Evolutionary conservation across 1,140 invertebrate species (phyloP), one percentile per base, ranked within the genome.

Genomic region (Bilobella aurantiaca): DNA sequence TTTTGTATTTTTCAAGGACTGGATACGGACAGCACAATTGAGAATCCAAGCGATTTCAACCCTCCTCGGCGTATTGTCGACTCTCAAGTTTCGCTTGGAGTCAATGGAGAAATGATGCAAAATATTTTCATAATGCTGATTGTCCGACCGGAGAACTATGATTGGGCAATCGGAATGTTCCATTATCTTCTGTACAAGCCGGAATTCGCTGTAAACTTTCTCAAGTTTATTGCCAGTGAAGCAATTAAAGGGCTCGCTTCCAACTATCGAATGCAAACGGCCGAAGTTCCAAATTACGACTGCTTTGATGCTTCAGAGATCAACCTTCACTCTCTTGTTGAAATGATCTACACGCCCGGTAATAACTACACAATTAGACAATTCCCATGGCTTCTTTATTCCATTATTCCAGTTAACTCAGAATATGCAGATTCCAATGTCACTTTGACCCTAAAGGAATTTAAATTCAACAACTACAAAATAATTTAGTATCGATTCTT

Each of bases 141-240:
- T 32, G 68, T 68, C 1, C 42, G 30, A 2, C 81, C 85, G 14
- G 78, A 81, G 37, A 88, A 91, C 73, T 93, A 90, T 75, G 79
- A 82, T 3, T 82, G 82, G 73, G 86, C 87, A 0, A 82, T 94
- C 1, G 78, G 84, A 57, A 91, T 89, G 84, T 76, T 93, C 16
- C 81, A 85, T 70, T 86, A 91, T 70, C 76, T 93, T 0, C 76
- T 94, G 12, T 89, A 85, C 70, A 74, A 85, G 2, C 83, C 86
- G 16, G 80, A 84, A 66, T 84, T 93, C 62, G 86, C 82, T 3
- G 79, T 81, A 25, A 86, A 91, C 46, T 81, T 90, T 73, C 75
- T 93, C 3, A 83, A 86, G 74, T 85, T 91, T 14, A 85, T 89
- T 62, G 84, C 86, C 2, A 82, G 84, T 59, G 90, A 90, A 77